Conservation (phyloP, 2,888 invertebrate genomes). For the Strigamia maritima region DNA sequence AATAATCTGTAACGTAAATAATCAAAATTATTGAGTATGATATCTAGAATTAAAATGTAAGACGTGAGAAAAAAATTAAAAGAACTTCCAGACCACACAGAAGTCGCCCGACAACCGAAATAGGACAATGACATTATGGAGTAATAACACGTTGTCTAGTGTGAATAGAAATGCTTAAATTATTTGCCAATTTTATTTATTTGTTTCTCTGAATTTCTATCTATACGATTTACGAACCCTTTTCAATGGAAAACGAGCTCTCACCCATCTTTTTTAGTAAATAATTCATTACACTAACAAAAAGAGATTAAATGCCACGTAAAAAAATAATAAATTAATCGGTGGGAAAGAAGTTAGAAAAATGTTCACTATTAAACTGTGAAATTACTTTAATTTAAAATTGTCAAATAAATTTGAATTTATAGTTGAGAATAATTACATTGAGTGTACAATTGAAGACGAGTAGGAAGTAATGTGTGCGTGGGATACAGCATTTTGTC, state of each 20-base stretch:
- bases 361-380: no score
- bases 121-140: not conserved
- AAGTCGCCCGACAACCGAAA: not conserved
- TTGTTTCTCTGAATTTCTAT: not conserved
- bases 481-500: conserved; percentile 17
- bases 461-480: not conserved
- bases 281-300: no score
- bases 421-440: not conserved
- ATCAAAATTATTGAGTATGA: not conserved
- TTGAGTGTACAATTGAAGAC: not conserved
- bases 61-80: not conserved
- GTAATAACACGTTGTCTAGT: not conserved
- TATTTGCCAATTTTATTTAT: not conserved
- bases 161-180: not conserved
- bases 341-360: no score
- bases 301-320: no score
- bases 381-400: not conserved
- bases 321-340: not conserved
- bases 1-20: not conserved
- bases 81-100: conserved; percentile 18
- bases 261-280: no score
- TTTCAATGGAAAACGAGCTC: no score
- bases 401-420: not conserved
- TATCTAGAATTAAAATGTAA: not conserved
- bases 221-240: no score